Evolutionary conservation across 2,797 vertebrate genomes (phyloP), one percentile per base, ranked within the genome.

Genomic region (Scyliorhinus canicula): DNA sequence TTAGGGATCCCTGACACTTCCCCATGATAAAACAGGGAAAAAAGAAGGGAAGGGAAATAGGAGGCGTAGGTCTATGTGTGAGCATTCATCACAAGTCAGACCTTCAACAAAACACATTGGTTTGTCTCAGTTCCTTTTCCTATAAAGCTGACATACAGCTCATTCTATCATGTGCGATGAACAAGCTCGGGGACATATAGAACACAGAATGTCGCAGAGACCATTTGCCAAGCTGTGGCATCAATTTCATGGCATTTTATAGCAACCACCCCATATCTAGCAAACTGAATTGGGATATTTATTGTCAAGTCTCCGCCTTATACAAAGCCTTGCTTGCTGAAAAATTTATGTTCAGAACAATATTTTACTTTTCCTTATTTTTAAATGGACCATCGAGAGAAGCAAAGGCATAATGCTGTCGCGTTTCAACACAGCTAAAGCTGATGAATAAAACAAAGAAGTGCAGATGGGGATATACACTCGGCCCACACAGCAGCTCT

Each of bases 371-470:
- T 52, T 71, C 28, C 4, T 8, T 74, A 74, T 74, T 50, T 69
- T 11, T 71, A 94, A 35, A 28, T 52, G 35, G 65, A 93, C 47
- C 35, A 35, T 31, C 47, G 28, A 47, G 65, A 16, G 24, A 93
- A 69, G 50, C 12, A 21, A 50, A 94, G 2, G 44, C 93, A 74
- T 21, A 35, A 52, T 71, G 52, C 28, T n/a, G 93, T 1, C 40
- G 19, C 65, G 19, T 69, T 69, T 71, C 63, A 50, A 31, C 28
- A 35, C 93, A 74, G 50, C 14, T 52, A 67, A 52, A 69, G 11
- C 65, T 67, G 91, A 67, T 94, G 93, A 94, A 94, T 94, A 94
- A 94, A 94, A 71, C 3, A 69, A 93, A 9, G 44, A 19, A 52
- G 28, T 35, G 47, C 12, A 74, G 47, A 71, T 52, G 31, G 91